Conservation (phyloP, 1,140 invertebrate species). For the Lutraria rhynchaena region DNA sequence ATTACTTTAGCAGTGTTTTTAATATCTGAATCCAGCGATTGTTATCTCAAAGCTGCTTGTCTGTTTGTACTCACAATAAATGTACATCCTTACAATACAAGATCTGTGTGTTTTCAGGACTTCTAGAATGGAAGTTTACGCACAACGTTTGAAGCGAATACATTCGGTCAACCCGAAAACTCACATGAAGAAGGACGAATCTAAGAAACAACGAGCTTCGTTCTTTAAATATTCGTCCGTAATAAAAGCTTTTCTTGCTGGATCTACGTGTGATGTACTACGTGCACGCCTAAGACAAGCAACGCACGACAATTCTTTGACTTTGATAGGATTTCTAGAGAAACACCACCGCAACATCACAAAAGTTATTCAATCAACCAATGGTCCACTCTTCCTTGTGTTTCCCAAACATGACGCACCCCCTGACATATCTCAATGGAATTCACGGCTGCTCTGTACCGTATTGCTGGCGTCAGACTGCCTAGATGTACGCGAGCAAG, state of each 20-base stretch:
- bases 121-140: too few relatives aligned
- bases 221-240: slow-evolving; percentile 29
- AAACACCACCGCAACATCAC: slow-evolving; percentile 4
- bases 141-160: too few relatives aligned
- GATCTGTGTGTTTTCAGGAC: too few relatives aligned
- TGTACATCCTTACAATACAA: too few relatives aligned
- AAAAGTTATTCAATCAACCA: not conserved
- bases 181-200: too few relatives aligned
- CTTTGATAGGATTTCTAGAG: slow-evolving; percentile 24
- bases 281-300: slow-evolving; percentile 29
- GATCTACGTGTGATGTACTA: slow-evolving; percentile 28
- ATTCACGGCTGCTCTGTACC: slow-evolving; percentile 20
- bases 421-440: slow-evolving; percentile 21
- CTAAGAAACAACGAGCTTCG: not conserved
- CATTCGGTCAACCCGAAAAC: too few relatives aligned
- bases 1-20: too few relatives aligned
- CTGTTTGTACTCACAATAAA: too few relatives aligned
- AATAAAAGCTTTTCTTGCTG: slow-evolving; percentile 30
- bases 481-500: slow-evolving; percentile 17
- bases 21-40: too few relatives aligned
- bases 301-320: not conserved
- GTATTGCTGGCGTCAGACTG: slow-evolving; percentile 26
- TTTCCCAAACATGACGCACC: not conserved
- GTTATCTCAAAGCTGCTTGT: too few relatives aligned
- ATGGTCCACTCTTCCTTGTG: not conserved